Evolutionary conservation across 1,140 invertebrate genomes (phyloP).

Genomic region (Nomia melanderi): DNA sequence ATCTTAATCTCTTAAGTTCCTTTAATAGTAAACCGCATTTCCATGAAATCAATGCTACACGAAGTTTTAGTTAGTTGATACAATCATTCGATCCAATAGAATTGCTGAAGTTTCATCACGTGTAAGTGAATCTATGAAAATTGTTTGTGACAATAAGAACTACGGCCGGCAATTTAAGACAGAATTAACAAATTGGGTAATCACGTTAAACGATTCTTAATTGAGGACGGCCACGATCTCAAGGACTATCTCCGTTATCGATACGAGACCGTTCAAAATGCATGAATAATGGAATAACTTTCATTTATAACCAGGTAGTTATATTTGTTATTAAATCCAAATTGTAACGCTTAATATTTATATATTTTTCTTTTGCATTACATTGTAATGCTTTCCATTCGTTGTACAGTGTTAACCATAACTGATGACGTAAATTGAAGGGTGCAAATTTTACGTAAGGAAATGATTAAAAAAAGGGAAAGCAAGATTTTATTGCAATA

Average conservation of each 20-base stretch:
- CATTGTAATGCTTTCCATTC: no score
- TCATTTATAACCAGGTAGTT: neutral
- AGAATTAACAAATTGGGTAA: constrained; percentile 10
- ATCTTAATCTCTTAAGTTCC: neutral
- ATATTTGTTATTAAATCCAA: no score
- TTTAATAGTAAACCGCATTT: neutral
- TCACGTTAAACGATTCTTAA: constrained; percentile 17
- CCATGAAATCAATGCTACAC: neutral
- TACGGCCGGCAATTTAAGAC: constrained; percentile 1
- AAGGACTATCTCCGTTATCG: neutral
- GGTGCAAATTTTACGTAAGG: no score
- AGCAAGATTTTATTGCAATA: no score
- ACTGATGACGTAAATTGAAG: no score
- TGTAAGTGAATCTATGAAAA: neutral
- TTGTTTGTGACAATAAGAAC: neutral
- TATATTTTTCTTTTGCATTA: no score
- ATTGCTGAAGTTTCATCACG: neutral
- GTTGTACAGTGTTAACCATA: no score
- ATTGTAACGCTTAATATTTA: no score
- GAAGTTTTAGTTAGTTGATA: neutral
- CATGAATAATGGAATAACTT: neutral
- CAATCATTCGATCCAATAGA: neutral
- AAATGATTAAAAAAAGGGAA: no score
- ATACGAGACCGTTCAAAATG: neutral
- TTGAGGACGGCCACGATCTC: constrained; percentile 11